phyloP scores from a whole-genome alignment of 2,113 vertebrate genomes.

The Xenopus laevis region DNA sequence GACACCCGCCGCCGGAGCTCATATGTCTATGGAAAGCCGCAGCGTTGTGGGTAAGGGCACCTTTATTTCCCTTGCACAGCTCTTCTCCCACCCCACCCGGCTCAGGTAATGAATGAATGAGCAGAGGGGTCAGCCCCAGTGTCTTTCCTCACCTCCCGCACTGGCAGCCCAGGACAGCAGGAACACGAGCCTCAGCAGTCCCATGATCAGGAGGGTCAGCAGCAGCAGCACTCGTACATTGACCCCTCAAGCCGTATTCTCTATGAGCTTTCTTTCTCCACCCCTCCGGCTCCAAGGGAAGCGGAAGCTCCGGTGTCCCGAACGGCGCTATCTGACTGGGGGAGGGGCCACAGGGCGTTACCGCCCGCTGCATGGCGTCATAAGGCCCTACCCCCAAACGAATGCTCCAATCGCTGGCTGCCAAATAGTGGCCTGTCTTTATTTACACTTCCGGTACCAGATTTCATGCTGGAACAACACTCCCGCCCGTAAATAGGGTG shows the following conservation, averaged over 20 bases:
- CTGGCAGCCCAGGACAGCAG: conserved; percentile 66
- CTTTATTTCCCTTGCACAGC: not conserved
- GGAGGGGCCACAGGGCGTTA: conserved; percentile 29
- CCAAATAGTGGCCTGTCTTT: conserved; percentile 21
- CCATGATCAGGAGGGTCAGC: conserved; percentile 62
- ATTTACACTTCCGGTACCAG: too few relatives aligned
- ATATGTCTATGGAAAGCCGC: too few relatives aligned
- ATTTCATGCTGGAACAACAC: too few relatives aligned
- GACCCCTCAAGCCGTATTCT: conserved; percentile 40
- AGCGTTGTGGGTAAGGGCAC: too few relatives aligned
- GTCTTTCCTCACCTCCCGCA: conserved; percentile 62
- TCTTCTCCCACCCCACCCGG: not conserved
- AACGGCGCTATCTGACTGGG: conserved; percentile 28
- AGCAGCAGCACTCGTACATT: conserved; percentile 49
- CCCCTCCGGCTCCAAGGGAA: conserved; percentile 45
- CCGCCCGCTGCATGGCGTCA: not conserved
- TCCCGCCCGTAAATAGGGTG: too few relatives aligned
- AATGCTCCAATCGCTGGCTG: not conserved
- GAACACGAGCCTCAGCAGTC: conserved; percentile 64
- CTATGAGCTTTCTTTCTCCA: conserved; percentile 33
- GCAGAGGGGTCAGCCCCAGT: conserved; percentile 13
- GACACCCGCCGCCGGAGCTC: not conserved
- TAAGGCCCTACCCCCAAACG: not conserved
- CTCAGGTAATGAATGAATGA: not conserved
- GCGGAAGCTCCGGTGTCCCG: conserved; percentile 53